phyloP scores from a whole-genome alignment of 2,113 vertebrate genomes.

The Cnemophilus loriae region DNA sequence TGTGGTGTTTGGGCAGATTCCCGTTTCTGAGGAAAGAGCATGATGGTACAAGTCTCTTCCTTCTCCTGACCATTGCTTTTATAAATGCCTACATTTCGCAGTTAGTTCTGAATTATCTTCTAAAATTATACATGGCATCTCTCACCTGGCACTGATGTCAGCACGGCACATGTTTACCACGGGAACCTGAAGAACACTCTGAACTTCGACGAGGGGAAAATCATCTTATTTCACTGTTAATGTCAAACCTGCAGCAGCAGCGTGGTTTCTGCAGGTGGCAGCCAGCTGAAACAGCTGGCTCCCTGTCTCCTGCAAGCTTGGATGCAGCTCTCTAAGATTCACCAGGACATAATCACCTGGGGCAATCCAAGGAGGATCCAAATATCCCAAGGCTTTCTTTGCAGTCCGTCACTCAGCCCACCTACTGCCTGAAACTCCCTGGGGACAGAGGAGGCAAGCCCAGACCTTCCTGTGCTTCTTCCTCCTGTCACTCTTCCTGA shows the following conservation, averaged over 20 bases:
- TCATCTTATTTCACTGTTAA: not conserved
- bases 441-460: not conserved
- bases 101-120: constrained; percentile 35
- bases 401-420: not conserved
- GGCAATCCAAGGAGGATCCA: not conserved
- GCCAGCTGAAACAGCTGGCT: not conserved
- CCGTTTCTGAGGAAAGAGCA: not conserved
- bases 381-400: not conserved
- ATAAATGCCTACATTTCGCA: not conserved
- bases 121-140: constrained; percentile 22
- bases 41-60: constrained; percentile 22
- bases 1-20: constrained; percentile 13
- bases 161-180: not conserved
- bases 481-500: not conserved
- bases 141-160: not conserved
- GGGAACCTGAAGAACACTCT: not conserved
- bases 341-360: not conserved
- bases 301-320: not conserved
- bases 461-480: not conserved
- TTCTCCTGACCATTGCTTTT: not conserved
- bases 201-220: not conserved
- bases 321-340: not conserved
- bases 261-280: not conserved
- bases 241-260: not conserved
- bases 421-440: not conserved